Conservation (phyloP, 2,888 invertebrate species). For the Lysandra coridon region DNA sequence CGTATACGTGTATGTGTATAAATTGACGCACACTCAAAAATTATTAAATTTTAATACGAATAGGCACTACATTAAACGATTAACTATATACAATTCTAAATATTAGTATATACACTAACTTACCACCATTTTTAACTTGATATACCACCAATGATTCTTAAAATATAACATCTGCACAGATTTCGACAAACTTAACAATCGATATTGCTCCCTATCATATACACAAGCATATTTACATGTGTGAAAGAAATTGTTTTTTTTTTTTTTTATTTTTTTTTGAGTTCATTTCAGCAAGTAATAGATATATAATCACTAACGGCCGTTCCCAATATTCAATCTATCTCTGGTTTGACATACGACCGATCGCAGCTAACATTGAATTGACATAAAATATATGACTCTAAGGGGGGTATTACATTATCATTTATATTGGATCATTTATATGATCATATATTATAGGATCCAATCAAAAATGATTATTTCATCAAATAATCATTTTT, state of each 20-base stretch:
- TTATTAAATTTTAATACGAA: background rate
- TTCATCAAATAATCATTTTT: no score
- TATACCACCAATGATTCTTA: slow-evolving; percentile 26
- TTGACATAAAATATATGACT: no score
- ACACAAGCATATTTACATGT: slow-evolving; percentile 52
- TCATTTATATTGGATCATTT: no score
- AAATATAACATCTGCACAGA: slow-evolving; percentile 19
- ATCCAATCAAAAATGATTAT: no score
- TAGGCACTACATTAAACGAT: background rate
- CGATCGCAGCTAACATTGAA: no score
- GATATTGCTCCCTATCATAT: slow-evolving; percentile 62
- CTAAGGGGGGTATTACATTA: no score
- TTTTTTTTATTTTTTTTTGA: background rate
- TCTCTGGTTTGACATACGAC: no score
- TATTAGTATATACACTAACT: slow-evolving; percentile 7
- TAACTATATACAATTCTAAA: slow-evolving; percentile 3
- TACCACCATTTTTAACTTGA: slow-evolving; percentile 15
- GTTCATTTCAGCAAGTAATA: background rate
- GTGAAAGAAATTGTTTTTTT: background rate
- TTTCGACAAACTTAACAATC: slow-evolving; percentile 66
- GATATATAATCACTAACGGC: background rate
- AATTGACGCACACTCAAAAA: background rate
- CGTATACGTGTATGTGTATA: background rate
- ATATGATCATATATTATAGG: no score
- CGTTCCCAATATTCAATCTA: no score